phyloP scores from a whole-genome alignment of 2,797 vertebrate genomes.

The Helarctos malayanus region DNA sequence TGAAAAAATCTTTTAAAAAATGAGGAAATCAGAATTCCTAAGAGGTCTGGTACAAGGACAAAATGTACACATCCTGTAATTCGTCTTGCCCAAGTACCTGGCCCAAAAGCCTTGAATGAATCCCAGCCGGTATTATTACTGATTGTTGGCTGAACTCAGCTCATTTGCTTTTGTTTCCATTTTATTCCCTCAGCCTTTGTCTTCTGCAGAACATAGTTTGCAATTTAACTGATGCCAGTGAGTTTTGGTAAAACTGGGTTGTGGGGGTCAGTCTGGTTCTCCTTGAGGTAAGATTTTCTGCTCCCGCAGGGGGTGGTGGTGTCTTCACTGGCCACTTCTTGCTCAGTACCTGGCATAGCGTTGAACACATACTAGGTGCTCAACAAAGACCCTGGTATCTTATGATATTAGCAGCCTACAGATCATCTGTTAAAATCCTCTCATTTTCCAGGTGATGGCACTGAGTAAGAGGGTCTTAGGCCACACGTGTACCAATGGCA shows the following conservation, averaged over 20 bases:
- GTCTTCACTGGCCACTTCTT: not conserved
- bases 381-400: not conserved
- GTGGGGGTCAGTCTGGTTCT: not conserved
- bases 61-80: not conserved
- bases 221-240: not conserved
- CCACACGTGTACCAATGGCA: not conserved
- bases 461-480: not conserved
- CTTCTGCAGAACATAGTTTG: not conserved
- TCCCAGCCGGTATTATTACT: not conserved
- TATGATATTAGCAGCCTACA: not conserved
- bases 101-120: rapidly evolving
- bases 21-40: not conserved
- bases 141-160: not conserved
- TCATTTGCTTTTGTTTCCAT: not conserved
- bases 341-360: not conserved
- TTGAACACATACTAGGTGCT: not conserved
- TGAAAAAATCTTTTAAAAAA: not conserved
- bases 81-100: not conserved
- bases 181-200: not conserved
- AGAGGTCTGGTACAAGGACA: not conserved
- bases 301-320: rapidly evolving
- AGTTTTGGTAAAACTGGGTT: not conserved
- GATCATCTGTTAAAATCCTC: not conserved
- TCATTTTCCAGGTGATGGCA: not conserved
- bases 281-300: not conserved